Evolutionary conservation across 2,797 vertebrate genomes (phyloP).

Genomic region (Danio albolineatus): DNA sequence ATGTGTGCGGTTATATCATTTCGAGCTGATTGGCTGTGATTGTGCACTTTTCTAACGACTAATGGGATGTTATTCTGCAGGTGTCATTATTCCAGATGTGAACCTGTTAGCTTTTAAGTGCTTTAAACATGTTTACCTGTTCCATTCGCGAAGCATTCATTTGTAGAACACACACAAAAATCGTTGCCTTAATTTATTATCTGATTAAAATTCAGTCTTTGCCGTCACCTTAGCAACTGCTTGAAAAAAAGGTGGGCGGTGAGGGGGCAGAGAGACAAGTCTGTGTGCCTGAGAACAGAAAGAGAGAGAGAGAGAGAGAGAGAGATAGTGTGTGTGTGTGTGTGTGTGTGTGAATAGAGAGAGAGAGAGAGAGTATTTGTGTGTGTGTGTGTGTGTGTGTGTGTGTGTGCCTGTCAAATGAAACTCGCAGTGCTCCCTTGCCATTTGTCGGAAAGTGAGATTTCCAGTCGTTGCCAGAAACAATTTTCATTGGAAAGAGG

Average conservation of each 20-base stretch:
- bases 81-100: background rate
- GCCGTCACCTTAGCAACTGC: slow-evolving; percentile 85
- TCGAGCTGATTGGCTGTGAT: background rate
- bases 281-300: slow-evolving; percentile 46
- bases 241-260: slow-evolving; percentile 78
- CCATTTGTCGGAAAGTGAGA: slow-evolving; percentile 37
- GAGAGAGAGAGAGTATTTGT: slow-evolving; percentile 69
- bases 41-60: background rate
- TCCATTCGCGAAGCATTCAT: slow-evolving; percentile 1
- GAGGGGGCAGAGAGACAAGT: slow-evolving; percentile 78
- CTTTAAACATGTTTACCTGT: slow-evolving; percentile 36
- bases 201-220: slow-evolving; percentile 84
- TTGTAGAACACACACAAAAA: slow-evolving; percentile 63
- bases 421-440: slow-evolving; percentile 25
- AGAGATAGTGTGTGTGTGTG: slow-evolving; percentile 47
- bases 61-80: background rate
- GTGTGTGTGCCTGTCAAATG: slow-evolving; percentile 57
- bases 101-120: slow-evolving; percentile 9
- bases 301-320: slow-evolving; percentile 10
- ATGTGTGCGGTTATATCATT: background rate
- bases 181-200: slow-evolving; percentile 78
- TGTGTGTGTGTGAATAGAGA: slow-evolving; percentile 41
- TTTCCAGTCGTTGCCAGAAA: slow-evolving; percentile 25
- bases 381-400: slow-evolving; percentile 64
- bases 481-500: slow-evolving; percentile 36